phyloP scores from a whole-genome alignment of 1,140 invertebrate genomes.

The Parasteatoda tepidariorum region DNA sequence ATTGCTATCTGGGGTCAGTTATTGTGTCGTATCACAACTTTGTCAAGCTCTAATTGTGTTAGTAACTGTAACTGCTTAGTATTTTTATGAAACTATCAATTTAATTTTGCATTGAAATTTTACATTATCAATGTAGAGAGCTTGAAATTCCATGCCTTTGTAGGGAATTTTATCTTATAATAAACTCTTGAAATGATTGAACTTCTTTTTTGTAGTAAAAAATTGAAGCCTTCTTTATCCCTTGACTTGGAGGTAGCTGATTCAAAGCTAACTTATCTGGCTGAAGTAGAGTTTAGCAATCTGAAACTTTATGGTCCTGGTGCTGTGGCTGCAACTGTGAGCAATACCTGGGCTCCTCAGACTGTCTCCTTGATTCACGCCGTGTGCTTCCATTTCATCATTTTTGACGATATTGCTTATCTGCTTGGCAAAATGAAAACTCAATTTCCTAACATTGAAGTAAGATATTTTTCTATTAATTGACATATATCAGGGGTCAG shows the following conservation, averaged over 20 bases:
- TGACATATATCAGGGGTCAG: too few relatives aligned
- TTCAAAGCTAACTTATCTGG: conserved; percentile 45
- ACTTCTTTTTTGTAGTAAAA: conserved; percentile 41
- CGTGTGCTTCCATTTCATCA: conserved; percentile 58
- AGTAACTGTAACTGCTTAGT: too few relatives aligned
- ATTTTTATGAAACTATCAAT: too few relatives aligned
- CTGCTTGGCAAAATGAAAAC: conserved; percentile 52
- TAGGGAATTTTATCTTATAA: too few relatives aligned
- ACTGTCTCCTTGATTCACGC: conserved; percentile 50
- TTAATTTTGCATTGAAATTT: too few relatives aligned
- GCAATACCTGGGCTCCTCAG: conserved; percentile 46
- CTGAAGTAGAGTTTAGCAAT: conserved; percentile 57
- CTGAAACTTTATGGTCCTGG: conserved; percentile 57
- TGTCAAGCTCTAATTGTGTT: too few relatives aligned
- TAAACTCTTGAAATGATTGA: not conserved
- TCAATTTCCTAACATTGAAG: conserved; percentile 57
- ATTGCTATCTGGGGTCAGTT: too few relatives aligned
- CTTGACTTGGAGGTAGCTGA: conserved; percentile 54
- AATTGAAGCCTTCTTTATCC: conserved; percentile 18
- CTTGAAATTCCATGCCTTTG: too few relatives aligned
- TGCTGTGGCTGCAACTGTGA: conserved; percentile 47
- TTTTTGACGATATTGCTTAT: conserved; percentile 56
- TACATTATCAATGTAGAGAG: too few relatives aligned
- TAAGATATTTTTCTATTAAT: too few relatives aligned
- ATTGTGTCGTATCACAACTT: too few relatives aligned